phyloP scores from a whole-genome alignment of 1,140 invertebrate genomes.

The Euwallacea similis region DNA sequence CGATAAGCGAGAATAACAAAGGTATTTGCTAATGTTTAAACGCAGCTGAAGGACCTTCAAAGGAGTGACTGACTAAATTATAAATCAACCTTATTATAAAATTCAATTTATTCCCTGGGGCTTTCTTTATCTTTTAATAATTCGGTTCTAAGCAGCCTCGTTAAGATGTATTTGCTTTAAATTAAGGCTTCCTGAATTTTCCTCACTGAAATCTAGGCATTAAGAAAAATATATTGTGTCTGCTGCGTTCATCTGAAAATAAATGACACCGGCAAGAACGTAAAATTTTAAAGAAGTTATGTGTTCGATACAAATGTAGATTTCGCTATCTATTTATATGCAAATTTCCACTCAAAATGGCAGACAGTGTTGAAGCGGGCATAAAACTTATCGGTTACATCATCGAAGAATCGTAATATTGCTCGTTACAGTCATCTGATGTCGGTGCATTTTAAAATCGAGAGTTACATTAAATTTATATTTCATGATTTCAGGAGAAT shows the following conservation, averaged over 20 bases:
- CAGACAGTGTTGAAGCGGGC: constrained; percentile 14
- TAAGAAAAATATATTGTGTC: too few relatives aligned
- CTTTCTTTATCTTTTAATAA: constrained; percentile 26
- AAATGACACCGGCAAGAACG: background rate
- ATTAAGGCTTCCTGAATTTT: constrained; percentile 10
- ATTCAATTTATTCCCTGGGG: constrained; percentile 16
- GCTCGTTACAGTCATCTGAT: too few relatives aligned
- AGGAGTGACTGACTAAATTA: constrained; percentile 3
- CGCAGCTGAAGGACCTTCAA: too few relatives aligned
- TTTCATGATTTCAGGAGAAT: too few relatives aligned
- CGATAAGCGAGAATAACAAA: too few relatives aligned
- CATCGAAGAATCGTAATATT: too few relatives aligned
- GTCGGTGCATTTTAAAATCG: too few relatives aligned
- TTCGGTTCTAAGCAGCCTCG: constrained; percentile 19
- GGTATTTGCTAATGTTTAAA: too few relatives aligned
- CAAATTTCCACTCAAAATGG: constrained; percentile 38
- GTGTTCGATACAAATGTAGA: constrained; percentile 45
- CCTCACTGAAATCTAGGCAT: background rate
- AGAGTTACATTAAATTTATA: too few relatives aligned
- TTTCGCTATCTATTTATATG: constrained; percentile 45
- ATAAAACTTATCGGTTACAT: constrained; percentile 35
- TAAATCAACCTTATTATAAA: constrained; percentile 23
- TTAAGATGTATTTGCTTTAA: constrained; percentile 26
- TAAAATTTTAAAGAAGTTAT: constrained; percentile 39
- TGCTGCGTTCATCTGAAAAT: background rate